Evolutionary conservation across 2,888 invertebrate species (phyloP), one percentile per base, ranked within the genome.

Genomic region (Antitype chi): DNA sequence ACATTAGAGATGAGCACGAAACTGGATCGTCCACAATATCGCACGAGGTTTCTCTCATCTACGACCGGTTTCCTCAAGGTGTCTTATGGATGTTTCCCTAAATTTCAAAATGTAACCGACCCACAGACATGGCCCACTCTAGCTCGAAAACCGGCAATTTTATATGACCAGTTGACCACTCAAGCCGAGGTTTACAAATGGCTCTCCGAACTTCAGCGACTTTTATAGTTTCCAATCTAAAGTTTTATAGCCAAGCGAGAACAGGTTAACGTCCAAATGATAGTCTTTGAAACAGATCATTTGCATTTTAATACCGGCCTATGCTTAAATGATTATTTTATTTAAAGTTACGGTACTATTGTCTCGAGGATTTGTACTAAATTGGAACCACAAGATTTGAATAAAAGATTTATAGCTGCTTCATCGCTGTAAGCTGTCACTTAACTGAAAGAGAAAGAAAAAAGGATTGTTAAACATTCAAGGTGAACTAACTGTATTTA

Each of bases 221-320:
- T 86, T 92, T 91, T 91, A 89, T 90, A 88, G 87, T 79, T 80
- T 86, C 84, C 78, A 86, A 91, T 88, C 81, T 87, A 63, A 74
- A 78, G 78, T 91, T 92, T 80, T 89, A 89, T 89, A 85, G 88
- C 82, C 79, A 78, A 86, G 82, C 81, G 89, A 87, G 87, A 91
- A 92, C 90, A 90, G 93, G 92, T 93, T 92, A 92, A 92, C 89
- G 91, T 86, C 89, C 92, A 91, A 89, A 80, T 90, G 87, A 91
- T 90, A 81, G 87, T 82, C 88, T 79, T 89, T 88, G 83, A 81
- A 89, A 88, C 84, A 86, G 78, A 90, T 90, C 71, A 91, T 93
- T 93, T 90, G 88, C 91, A 92, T 94, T 92, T 92, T 92, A 92
- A 91, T 89, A 87, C 86, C 84, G 74, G 69, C 60, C 81, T 82